A percentile compares a stretch with the other conserved stretches of the same genome.
These are phyloP conservation scores for Gryllus longicercus DNA, from an alignment of 2,888 invertebrate species.

Conservation along the genomic window DNA sequence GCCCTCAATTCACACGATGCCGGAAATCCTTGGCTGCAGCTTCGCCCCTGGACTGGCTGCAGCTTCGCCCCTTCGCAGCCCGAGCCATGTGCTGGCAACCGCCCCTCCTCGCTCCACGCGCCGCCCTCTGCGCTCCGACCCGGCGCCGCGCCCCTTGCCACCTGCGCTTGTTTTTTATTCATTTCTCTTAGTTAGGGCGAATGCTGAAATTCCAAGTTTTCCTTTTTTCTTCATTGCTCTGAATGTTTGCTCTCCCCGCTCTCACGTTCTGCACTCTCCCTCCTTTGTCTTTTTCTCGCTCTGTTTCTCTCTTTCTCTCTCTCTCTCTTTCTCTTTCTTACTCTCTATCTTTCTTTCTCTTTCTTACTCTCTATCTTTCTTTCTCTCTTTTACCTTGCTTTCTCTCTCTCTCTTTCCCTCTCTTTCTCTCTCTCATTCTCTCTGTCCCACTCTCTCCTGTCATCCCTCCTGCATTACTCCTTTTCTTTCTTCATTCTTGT, in stretches of 20 bases:
- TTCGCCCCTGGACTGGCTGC: too few relatives aligned
- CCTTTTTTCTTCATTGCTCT: neutral
- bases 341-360: neutral
- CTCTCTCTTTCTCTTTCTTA: neutral
- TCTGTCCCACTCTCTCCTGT: too few relatives aligned
- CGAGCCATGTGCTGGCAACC: too few relatives aligned
- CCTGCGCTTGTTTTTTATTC: conserved; percentile 2
- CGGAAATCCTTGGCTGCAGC: too few relatives aligned
- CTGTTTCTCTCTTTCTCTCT: neutral
- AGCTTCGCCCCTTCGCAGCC: too few relatives aligned
- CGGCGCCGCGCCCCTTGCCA: neutral
- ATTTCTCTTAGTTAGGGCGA: neutral
- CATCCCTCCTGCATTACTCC: neutral
- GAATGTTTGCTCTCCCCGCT: neutral
- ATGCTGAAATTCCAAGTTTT: neutral
- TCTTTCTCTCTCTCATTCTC: too few relatives aligned
- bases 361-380: neutral
- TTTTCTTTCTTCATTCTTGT: neutral
- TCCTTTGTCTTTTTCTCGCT: neutral
- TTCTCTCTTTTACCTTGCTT: too few relatives aligned
- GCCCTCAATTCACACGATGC: too few relatives aligned
- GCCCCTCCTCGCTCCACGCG: too few relatives aligned
- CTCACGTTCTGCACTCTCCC: neutral
- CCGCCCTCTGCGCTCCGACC: too few relatives aligned
- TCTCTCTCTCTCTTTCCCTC: too few relatives aligned